These are phyloP conservation scores for Enteromius trimaculatus DNA, from an alignment of 2,797 vertebrate species.

Conservation along the genomic window DNA sequence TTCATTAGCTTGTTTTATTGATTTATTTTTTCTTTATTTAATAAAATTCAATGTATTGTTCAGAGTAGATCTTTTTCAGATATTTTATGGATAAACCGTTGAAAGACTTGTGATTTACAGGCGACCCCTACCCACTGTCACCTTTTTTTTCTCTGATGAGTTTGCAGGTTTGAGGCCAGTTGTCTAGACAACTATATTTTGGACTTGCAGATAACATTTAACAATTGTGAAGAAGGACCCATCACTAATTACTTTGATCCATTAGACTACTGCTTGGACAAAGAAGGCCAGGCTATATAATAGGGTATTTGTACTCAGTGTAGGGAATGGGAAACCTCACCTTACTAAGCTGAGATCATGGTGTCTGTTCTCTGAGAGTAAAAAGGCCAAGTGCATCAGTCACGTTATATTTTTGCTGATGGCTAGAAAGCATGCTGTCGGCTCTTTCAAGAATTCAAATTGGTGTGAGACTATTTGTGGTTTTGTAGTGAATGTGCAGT, in stretches of 20 bases:
- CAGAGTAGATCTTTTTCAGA: no score
- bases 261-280: slow-evolving; percentile 32
- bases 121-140: no score
- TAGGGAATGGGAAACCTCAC: slow-evolving; percentile 7
- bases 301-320: slow-evolving; percentile 4
- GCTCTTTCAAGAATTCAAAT: not conserved
- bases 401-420: not conserved
- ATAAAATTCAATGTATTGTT: no score
- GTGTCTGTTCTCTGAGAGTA: slow-evolving; percentile 29
- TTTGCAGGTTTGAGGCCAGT: not conserved
- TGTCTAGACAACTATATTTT: slow-evolving; percentile 32
- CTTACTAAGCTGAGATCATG: slow-evolving; percentile 12
- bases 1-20: no score
- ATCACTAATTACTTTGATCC: slow-evolving; percentile 41
- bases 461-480: not conserved
- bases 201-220: slow-evolving; percentile 41
- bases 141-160: no score
- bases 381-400: slow-evolving; percentile 17
- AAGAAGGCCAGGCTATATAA: slow-evolving; percentile 27
- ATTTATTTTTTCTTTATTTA: no score
- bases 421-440: not conserved
- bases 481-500: not conserved
- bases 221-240: slow-evolving; percentile 33
- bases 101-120: no score
- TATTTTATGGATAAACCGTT: no score